phyloP scores from a whole-genome alignment of 1,140 invertebrate species.

The Hylyphantes graminicola region DNA sequence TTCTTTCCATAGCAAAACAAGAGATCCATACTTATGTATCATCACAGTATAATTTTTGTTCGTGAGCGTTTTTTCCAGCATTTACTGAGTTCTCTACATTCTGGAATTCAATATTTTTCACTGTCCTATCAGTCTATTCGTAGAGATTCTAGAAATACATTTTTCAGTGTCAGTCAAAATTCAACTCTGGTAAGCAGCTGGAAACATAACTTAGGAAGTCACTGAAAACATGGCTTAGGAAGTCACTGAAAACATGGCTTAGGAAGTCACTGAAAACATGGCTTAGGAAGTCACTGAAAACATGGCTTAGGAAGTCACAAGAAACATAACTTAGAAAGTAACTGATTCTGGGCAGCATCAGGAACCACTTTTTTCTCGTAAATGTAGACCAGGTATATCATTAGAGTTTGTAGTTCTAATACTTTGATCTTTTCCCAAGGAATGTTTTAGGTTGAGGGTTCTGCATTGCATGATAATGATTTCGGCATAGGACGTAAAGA shows the following conservation, averaged over 20 bases:
- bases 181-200: background rate
- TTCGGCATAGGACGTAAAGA: too few species aligned
- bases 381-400: too few species aligned
- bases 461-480: too few species aligned
- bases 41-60: conserved; percentile 12
- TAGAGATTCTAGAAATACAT: background rate
- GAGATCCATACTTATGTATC: background rate
- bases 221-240: background rate
- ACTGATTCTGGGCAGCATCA: too few species aligned
- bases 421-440: too few species aligned
- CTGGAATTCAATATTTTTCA: background rate
- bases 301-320: background rate
- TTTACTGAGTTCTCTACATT: too few species aligned
- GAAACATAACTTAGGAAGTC: background rate
- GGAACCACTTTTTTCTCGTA: too few species aligned
- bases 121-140: background rate
- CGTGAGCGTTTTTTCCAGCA: background rate
- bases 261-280: background rate
- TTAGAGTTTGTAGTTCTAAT: too few species aligned
- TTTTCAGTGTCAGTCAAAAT: background rate
- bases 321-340: too few species aligned
- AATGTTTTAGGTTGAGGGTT: too few species aligned
- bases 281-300: background rate
- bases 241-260: too few species aligned
- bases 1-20: too few species aligned